These are phyloP conservation scores for Melinopterus prodromus DNA, from an alignment of 2,888 invertebrate species.

Conservation along the genomic window DNA sequence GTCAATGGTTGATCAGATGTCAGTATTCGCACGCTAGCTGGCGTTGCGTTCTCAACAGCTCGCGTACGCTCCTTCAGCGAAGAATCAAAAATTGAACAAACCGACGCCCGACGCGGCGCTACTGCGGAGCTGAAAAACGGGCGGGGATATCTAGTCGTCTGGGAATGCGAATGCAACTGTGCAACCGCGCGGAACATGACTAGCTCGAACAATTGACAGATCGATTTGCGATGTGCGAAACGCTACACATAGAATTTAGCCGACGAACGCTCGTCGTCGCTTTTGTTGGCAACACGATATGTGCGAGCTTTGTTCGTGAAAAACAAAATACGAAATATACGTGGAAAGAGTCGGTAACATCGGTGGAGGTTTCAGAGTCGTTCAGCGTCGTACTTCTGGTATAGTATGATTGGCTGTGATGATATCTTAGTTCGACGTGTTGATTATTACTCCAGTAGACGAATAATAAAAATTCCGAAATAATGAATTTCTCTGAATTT, in stretches of 20 bases:
- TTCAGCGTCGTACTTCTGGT: too few species aligned
- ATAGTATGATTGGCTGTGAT: too few species aligned
- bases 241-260: background rate
- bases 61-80: background rate
- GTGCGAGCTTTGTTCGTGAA: background rate
- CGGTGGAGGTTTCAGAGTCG: too few species aligned
- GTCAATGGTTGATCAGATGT: background rate
- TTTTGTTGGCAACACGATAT: background rate
- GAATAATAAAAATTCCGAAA: too few species aligned
- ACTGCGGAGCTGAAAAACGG: background rate
- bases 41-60: background rate
- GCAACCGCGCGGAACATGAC: background rate
- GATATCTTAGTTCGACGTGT: too few species aligned
- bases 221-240: slow-evolving; percentile 4
- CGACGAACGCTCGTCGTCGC: background rate
- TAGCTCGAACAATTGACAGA: background rate
- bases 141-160: background rate
- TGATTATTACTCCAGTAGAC: too few species aligned
- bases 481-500: too few species aligned
- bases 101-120: background rate
- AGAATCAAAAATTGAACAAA: background rate
- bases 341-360: background rate
- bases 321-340: background rate
- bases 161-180: background rate
- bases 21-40: background rate